Base-by-base conservation (phyloP, 2,113 vertebrate species). In the Castor canadensis region DNA sequence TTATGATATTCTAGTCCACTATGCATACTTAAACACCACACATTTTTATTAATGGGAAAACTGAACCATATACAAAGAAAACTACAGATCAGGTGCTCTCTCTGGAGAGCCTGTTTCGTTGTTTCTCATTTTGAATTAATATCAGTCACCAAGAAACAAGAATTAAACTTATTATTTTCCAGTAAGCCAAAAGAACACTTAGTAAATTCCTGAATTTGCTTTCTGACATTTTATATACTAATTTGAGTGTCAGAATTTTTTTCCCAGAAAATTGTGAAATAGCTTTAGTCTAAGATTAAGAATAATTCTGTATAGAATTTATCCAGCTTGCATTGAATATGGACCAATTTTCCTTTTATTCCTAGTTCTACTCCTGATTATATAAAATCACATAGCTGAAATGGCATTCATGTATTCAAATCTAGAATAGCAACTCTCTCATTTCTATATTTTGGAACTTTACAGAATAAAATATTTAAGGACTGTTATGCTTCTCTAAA, bases 11-110 rank as follows among this genome's bases (percentile, higher is more conserved):
- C 30, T 12, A 96, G n/a, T 76, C 22, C 26, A 87, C 40, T 93
- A 22, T 85, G 95, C 76, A 93, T 66, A 96, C 94, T 97, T 97
- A 95, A 82, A 94, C 45, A 93, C 60, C 75, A 47, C 20, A 75
- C 45, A 56, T 66, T 85, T 96, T 94, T 92, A 94, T 82, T 93
- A 94, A 93, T 94, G n/a, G 30, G 88, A 97, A 96, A 66, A 13
- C 30, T 96, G 85, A 96, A 95, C 9, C 85, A 91, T 81, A 12
- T 20, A 30, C 19, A 67, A 93, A 95, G 66, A 89, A 93, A 91
- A 94, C 49, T 13, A 40, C 49, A 94, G 89, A 8, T 86, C 84
- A 91, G 24, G n/a, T n/a, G 5, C 75, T 77, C 66, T 56, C 90
- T 92, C n/a, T 92, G 43, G 88, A 58, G 9, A 49, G 92, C 49